These are phyloP conservation scores for Armadillidium nasatum DNA, from an alignment of 1,140 invertebrate species.

Conservation along the genomic window DNA sequence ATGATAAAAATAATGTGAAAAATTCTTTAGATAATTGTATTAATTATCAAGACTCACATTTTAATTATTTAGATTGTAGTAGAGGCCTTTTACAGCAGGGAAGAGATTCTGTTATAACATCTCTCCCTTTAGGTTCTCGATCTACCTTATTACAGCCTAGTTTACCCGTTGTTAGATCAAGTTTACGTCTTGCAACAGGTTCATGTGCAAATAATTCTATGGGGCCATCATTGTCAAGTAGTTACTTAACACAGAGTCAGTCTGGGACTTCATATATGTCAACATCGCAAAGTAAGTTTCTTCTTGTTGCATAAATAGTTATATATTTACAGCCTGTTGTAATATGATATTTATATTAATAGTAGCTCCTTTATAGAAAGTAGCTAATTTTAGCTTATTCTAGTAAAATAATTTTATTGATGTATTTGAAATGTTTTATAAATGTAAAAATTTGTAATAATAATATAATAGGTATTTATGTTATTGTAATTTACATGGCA, in stretches of 20 bases:
- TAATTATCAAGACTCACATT: not conserved
- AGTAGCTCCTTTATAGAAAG: too few relatives aligned
- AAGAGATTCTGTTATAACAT: conserved; percentile 6
- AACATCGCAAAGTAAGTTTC: not conserved
- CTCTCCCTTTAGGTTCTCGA: not conserved
- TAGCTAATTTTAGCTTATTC: too few relatives aligned
- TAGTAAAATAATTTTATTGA: too few relatives aligned
- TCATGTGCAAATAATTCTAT: not conserved
- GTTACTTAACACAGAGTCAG: not conserved
- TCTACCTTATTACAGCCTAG: not conserved
- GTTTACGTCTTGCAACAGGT: not conserved
- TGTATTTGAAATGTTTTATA: too few relatives aligned
- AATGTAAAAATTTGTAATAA: too few relatives aligned
- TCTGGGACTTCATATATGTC: not conserved
- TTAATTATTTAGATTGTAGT: conserved; percentile 7
- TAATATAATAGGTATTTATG: too few relatives aligned
- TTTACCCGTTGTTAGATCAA: not conserved
- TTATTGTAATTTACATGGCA: too few relatives aligned
- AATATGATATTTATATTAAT: too few relatives aligned
- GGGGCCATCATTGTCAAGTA: not conserved
- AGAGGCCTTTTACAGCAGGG: not conserved
- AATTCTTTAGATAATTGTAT: not conserved
- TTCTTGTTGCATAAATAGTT: too few relatives aligned
- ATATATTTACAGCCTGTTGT: too few relatives aligned
- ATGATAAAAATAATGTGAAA: not conserved